Evolutionary conservation across 30 jellyfish, hydroid and myxozoan species (phyloP).

Genomic region (Catostylus mosaicus): DNA sequence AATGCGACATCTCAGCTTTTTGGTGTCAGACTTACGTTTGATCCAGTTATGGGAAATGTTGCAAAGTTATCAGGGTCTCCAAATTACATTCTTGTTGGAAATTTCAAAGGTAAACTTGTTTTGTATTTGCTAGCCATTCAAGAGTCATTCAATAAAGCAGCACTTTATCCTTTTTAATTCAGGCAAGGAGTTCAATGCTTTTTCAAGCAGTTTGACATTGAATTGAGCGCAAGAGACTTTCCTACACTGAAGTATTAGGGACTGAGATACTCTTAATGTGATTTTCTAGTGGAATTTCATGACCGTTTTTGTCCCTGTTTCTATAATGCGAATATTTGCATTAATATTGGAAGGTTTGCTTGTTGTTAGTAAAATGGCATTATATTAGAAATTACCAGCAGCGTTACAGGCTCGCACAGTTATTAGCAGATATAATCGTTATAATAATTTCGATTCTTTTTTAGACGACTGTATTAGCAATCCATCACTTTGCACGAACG

Average conservation of each 20-base stretch:
- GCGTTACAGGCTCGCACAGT: too few species aligned
- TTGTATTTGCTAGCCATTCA: neutral
- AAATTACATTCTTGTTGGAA: slow-evolving; percentile 42
- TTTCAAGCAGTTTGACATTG: too few species aligned
- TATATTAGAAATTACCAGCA: too few species aligned
- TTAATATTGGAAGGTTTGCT: too few species aligned
- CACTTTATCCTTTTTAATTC: neutral
- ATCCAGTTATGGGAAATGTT: slow-evolving; percentile 46
- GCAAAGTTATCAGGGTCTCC: slow-evolving; percentile 51
- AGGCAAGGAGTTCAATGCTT: too few species aligned
- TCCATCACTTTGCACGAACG: slow-evolving; percentile 65
- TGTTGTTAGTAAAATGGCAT: too few species aligned
- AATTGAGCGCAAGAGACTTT: too few species aligned
- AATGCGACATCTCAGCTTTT: slow-evolving; percentile 45
- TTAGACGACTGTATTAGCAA: slow-evolving; percentile 78
- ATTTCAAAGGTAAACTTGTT: slow-evolving; percentile 39
- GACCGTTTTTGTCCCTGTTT: too few species aligned
- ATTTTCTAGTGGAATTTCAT: too few species aligned
- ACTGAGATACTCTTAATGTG: too few species aligned
- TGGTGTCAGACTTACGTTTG: slow-evolving; percentile 66
- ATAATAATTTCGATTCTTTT: neutral
- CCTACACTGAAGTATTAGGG: too few species aligned
- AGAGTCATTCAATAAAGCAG: neutral
- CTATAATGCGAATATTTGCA: too few species aligned
- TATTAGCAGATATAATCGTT: neutral